Evolutionary conservation across 1,140 invertebrate species (phyloP), one percentile per base, ranked within the genome.

Genomic region (Yoshiicerus persimilis): DNA sequence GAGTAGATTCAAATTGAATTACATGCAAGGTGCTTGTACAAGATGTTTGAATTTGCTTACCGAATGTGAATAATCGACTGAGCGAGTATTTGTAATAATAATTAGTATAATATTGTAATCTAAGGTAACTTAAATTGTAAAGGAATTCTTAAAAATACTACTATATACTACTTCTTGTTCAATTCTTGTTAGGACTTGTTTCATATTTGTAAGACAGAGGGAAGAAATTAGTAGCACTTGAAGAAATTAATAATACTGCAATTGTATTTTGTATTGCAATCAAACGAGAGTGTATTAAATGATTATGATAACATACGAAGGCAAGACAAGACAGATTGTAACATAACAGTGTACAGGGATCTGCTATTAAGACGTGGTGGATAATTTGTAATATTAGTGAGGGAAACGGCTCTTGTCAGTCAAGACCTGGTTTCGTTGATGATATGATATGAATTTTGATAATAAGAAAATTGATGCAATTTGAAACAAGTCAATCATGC

Each of bases 401-500:
- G 25, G 66, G 10, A 30, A 70, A 30, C 30, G 25, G 16, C 25
- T 32, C 27, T 70, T 32, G 11, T 32, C 25, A 30, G n/a, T n/a
- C n/a, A n/a, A n/a, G 10, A 30, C 30, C 25, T 80, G 75, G 30
- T 80, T n/a, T 11, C 30, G 16, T 6, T 70, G 62, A 64, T 80
- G 32, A 80, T n/a, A 20, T 80, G 34, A 80, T n/a, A 56, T 38
- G 30, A 30, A 70, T 70, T 11, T 30, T 70, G 75, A 80, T 80
- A 80, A 80, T 80, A 80, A 80, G 75, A 80, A 80, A 80, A 80
- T 36, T 38, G 75, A 80, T 80, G 75, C 75, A 80, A 80, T 80
- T 80, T 80, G 10, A 80, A 36, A 80, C 75, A 80, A 80, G 75
- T 80, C 75, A 80, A 80, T 80, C 75, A 80, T 34, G 75, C 30